Base-by-base conservation (phyloP, 2,888 invertebrate genomes). In the Craniophora ligustri region DNA sequence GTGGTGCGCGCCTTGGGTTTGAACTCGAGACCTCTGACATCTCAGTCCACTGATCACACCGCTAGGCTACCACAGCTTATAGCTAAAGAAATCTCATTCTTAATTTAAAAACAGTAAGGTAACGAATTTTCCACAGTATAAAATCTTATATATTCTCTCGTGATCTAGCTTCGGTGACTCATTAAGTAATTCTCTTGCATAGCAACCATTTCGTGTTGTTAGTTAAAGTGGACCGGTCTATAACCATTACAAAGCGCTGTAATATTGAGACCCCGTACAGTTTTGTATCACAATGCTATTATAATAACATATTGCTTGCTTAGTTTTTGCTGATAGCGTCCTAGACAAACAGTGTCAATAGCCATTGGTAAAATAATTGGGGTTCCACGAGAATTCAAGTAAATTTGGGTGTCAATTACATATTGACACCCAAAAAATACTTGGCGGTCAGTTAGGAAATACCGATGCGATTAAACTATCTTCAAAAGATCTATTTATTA, bases 281-380 rank as follows among this genome's bases (percentile, higher is more conserved):
- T 46, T 46, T 5, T 15, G 16, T 23, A 47, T 50, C 50, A 50
- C 31, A 62, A 62, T 34, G 23, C 30, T 7, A 57, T 54, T 54
- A 54, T 36, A 69, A 67, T 56, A 70, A 60, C 49, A 28, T 42
- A 44, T 57, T 41, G 44, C 32, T 57, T 41, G 44, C 32, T 26
- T 15, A 26, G 13, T 65, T 56, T 70, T 68, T 70, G 26, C 39
- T 28, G 49, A 41, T 26, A 6, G 18, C 41, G 39, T 66, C 35
- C 38, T 49, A 53, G 18, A 35, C 34, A 39, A 58, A 56, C 34
- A 50, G 36, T 60, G 57, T 56, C 66, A 65, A 48, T 65, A 46
- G 39, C 66, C 60, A 50, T 56, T 21, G 18, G 28, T 18, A 36
- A 14, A 34, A 28, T 15, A 19, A 35, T 35, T 68, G 13, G 64